Percentiles rank a stretch among this genome's conserved stretches.
Evolutionary conservation across 1,140 invertebrate species (phyloP).

Genomic region (Galleria mellonella): DNA sequence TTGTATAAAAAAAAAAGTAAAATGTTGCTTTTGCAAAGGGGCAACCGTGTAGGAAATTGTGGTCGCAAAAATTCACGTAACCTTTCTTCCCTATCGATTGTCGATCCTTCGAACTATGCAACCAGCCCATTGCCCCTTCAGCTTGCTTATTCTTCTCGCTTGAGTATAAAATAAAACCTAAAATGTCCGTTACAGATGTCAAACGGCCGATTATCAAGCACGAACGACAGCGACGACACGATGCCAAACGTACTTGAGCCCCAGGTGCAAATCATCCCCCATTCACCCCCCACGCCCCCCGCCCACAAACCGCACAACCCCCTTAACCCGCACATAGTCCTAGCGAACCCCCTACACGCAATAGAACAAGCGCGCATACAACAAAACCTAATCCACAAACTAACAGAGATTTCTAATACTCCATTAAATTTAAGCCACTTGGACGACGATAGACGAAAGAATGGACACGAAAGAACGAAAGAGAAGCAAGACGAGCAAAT

Average conservation of each 20-base stretch:
- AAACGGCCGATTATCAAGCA: conserved; percentile 59
- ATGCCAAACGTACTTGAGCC: conserved; percentile 63
- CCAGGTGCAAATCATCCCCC: conserved; percentile 58
- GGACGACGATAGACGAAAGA: conserved; percentile 50
- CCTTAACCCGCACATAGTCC: conserved; percentile 27
- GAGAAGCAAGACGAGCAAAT: conserved; percentile 33
- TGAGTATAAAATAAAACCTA: no score
- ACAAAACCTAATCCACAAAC: conserved; percentile 53
- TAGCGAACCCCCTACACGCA: conserved; percentile 48
- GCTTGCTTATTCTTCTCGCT: no score
- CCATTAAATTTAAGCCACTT: conserved; percentile 67
- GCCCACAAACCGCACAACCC: conserved; percentile 26
- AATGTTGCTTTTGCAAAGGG: no score
- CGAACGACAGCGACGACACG: conserved; percentile 68
- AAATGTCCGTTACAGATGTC: conserved; percentile 38
- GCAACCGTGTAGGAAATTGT: no score
- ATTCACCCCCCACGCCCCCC: conserved; percentile 42
- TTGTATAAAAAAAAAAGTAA: no score
- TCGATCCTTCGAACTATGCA: no score
- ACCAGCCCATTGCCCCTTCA: no score
- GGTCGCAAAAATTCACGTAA: no score
- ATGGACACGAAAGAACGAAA: conserved; percentile 33
- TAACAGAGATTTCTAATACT: conserved; percentile 62
- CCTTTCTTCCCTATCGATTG: no score
- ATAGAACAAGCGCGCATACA: conserved; percentile 54